These are phyloP conservation scores for Macropus fuliginosus DNA, from an alignment of 2,797 vertebrate species.

Conservation along the genomic window DNA sequence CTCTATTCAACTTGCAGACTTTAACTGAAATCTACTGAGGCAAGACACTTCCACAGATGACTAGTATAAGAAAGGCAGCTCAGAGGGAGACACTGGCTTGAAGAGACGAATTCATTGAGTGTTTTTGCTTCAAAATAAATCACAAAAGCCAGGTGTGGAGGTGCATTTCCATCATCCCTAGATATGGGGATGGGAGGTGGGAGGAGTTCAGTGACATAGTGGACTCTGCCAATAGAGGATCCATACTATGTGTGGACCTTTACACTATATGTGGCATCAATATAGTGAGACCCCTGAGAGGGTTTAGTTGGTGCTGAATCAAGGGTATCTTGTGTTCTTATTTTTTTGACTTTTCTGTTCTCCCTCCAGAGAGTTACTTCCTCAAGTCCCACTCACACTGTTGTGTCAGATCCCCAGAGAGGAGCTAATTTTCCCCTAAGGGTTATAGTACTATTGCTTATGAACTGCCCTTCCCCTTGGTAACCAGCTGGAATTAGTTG, in stretches of 20 bases:
- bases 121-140: not conserved
- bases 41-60: no score
- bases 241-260: not conserved
- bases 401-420: not conserved
- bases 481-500: not conserved
- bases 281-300: not conserved
- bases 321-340: not conserved
- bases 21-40: not conserved
- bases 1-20: not conserved
- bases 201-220: not conserved
- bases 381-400: not conserved
- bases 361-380: not conserved
- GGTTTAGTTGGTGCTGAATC: not conserved
- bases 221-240: not conserved
- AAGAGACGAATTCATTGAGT: not conserved
- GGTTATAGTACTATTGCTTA: not conserved
- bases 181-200: not conserved
- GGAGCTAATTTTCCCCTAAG: not conserved
- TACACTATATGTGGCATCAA: not conserved
- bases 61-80: not conserved
- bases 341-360: not conserved
- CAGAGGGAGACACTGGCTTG: not conserved
- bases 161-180: not conserved
- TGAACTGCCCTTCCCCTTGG: not conserved
- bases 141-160: not conserved